Conservation (phyloP, 2,113 vertebrate species). For the Marmota monax region DNA sequence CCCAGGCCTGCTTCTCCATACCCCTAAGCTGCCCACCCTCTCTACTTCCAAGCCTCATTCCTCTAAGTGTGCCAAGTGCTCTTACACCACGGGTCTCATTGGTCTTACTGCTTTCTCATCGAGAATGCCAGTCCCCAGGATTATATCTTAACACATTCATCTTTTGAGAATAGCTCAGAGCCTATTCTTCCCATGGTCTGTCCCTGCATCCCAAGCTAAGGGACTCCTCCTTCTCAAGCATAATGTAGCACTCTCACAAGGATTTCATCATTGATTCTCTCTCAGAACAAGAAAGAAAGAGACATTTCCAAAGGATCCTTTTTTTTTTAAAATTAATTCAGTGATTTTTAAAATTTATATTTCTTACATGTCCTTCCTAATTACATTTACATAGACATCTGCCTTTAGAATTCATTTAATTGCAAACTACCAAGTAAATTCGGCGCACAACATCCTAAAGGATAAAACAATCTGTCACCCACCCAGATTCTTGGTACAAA, state of each 20-base stretch:
- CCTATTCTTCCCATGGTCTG: not conserved
- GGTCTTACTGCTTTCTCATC: not conserved
- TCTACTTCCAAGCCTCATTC: not conserved
- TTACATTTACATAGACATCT: not conserved
- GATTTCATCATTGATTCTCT: not conserved
- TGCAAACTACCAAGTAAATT: not conserved
- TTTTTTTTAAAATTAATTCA: not conserved
- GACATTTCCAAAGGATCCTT: not conserved
- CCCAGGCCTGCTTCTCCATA: not conserved
- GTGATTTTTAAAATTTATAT: not conserved
- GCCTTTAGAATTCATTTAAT: not conserved
- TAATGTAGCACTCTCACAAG: rapidly evolving
- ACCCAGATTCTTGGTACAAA: not conserved
- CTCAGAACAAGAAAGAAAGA: not conserved
- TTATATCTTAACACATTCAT: not conserved
- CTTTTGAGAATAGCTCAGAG: not conserved
- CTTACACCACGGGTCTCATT: not conserved
- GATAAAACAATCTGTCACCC: not conserved
- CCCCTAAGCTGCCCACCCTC: not conserved
- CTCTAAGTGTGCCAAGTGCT: not conserved
- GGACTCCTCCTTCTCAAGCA: not conserved
- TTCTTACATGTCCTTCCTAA: not conserved
- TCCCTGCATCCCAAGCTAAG: not conserved
- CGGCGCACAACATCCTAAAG: not conserved
- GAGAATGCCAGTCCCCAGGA: not conserved